Conservation (phyloP, 2,888 invertebrate genomes). For the Sepiola atlantica region DNA sequence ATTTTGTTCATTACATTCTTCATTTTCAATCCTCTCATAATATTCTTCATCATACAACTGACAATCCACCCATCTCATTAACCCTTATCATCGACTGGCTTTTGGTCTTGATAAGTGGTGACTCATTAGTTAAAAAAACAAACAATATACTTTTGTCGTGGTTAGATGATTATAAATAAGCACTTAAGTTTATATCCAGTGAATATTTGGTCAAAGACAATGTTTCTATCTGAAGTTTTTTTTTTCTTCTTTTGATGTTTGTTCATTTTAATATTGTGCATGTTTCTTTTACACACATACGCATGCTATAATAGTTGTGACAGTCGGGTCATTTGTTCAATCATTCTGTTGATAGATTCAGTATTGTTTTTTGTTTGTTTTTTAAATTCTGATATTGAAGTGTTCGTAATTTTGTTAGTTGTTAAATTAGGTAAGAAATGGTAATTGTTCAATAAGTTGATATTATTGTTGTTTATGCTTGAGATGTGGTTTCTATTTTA, state of each 20-base stretch:
- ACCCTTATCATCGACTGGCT: too few species aligned
- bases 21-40: too few species aligned
- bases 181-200: background rate
- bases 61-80: too few species aligned
- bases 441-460: background rate
- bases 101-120: too few species aligned
- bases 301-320: background rate
- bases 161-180: background rate
- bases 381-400: background rate
- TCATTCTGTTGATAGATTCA: too few species aligned
- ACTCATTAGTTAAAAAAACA: too few species aligned
- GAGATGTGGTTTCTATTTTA: constrained; percentile 69
- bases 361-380: too few species aligned
- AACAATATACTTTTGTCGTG: too few species aligned
- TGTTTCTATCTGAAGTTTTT: background rate
- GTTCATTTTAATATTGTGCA: background rate
- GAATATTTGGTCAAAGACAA: background rate
- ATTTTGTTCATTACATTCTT: too few species aligned
- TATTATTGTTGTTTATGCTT: background rate
- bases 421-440: background rate
- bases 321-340: background rate
- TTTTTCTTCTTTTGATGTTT: background rate
- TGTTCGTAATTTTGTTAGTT: background rate
- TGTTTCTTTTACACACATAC: background rate
- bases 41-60: too few species aligned